Evolutionary conservation across 2,113 vertebrate genomes (phyloP), one percentile per base, ranked within the genome.

Genomic region (Cettia cetti): DNA sequence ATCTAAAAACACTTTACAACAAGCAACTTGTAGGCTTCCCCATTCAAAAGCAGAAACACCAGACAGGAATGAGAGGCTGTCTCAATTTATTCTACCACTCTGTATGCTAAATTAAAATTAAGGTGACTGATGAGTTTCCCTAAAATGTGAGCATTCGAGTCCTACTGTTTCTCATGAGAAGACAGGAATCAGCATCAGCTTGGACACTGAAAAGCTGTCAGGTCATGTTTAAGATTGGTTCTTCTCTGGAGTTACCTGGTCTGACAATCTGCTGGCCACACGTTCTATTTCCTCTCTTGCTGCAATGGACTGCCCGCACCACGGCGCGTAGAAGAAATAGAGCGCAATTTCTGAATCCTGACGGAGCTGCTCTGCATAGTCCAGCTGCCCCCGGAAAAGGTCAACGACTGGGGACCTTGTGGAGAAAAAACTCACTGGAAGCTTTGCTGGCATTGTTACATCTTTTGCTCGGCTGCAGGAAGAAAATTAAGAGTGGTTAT

Each of bases 241-340:
- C 13, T 28, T 53, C 40, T 65, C 11, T 49, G 39, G 18, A 66
- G 61, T 98, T 98, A 99, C 99, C 99, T 99, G 98, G 82, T 98
- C 98, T 49, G 98, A 98, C 87, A 99, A 96, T 22, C 97, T 99
- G 94, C 95, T 98, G 10, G 99, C 99, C 35, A 99, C 99, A 11
- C 90, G 98, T 54, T 99, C 99, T 65, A 99, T 93, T 84, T 99
- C 99, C 45, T 98, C 97, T 31, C 98, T 98, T 19, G 98, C 98
- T 3, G 99, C 96, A 19, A 99, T 98, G 22, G 99, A 99, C 97
- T 99, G 99, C n/a, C 99, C 99, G 7, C 99, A 99, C 99, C 99
- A 99, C 0, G 99, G 99, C 0, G 99, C 99, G 2, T 99, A 99
- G 96, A 99, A 99, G 94, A 99, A 99, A 60, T 99, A 92, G 18